Conservation (phyloP, 2,888 invertebrate species). For the Aelia acuminata region DNA sequence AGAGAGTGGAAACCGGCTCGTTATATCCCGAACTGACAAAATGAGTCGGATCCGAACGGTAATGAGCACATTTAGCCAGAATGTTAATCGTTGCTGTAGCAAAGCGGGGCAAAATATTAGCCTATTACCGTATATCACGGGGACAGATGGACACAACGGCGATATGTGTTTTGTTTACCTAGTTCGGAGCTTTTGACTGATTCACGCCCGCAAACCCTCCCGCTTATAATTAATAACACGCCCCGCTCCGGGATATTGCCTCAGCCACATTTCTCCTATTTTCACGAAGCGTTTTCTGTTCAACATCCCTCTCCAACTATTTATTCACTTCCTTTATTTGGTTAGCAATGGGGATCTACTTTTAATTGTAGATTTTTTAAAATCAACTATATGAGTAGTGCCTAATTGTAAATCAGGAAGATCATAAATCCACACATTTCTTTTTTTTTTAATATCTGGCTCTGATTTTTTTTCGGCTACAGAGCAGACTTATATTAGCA, state of each 20-base stretch:
- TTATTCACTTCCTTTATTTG: neutral
- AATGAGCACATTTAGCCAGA: slow-evolving; percentile 58
- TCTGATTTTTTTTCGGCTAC: too few relatives aligned
- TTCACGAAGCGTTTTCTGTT: neutral
- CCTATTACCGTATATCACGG: slow-evolving; percentile 58
- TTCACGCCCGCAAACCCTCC: slow-evolving; percentile 27
- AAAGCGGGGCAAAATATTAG: slow-evolving; percentile 53
- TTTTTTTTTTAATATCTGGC: too few relatives aligned
- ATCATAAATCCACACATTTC: too few relatives aligned
- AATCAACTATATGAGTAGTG: too few relatives aligned
- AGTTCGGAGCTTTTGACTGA: slow-evolving; percentile 53
- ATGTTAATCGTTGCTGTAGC: slow-evolving; percentile 53
- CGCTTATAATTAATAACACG: slow-evolving; percentile 34
- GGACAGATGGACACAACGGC: slow-evolving; percentile 54
- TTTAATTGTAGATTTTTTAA: too few relatives aligned
- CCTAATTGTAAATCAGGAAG: too few relatives aligned
- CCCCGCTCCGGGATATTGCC: neutral
- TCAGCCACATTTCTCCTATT: neutral
- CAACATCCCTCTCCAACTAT: neutral
- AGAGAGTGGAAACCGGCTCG: slow-evolving; percentile 55
- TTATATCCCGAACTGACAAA: slow-evolving; percentile 56
- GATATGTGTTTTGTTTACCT: slow-evolving; percentile 59
- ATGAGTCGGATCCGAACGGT: slow-evolving; percentile 53
- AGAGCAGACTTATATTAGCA: too few relatives aligned
- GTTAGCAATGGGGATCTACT: neutral